Base-by-base conservation (phyloP, 1,140 invertebrate species). In the Drosophila arizonae region DNA sequence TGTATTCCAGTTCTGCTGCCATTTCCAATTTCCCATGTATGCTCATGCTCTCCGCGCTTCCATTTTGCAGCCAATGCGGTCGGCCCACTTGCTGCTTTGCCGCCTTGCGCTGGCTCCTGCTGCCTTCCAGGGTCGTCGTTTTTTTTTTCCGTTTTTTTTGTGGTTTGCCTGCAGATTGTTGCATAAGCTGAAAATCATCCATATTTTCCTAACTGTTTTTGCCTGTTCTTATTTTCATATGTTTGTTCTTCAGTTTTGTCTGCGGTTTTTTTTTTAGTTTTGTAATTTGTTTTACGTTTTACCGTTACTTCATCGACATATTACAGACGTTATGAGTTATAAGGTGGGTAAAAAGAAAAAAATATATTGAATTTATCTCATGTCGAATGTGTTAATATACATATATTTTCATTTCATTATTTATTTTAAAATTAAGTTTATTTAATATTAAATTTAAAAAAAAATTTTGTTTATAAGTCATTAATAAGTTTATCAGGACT, bases 71-170 rank as follows among this genome's bases (percentile, higher is more conserved):
- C 75, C 21, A 72, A 51, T 76, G 82, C 72, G 79, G 82, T 87
- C 79, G 79, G 82, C 79, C 79, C 82, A 87, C 79, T 87, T 79
- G 82, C 82, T 86, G 82, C 82, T 81, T 80, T 65, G 76, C 79
- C 79, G 72, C 76, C 52, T 43, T 28, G 71, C 52, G 65, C 58
- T 62, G 61, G 17, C 71, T 64, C 51, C 43, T 45, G 54, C 51
- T 58, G 51, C 61, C 76, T 88, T 86, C 84, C 82, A 86, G 76
- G 72, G 72, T 78, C 82, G 81, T 78, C 55, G 15, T 30, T 60
- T 48, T 46, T 17, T 30, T 17, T 10, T 17, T 58, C 9, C 72
- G 68, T 58, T 48, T 73, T 39, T 48, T 62, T 55, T 61, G 62
- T 60, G 56, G 24, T n/a, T 41, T 64, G 63, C 69, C 69, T 82